Conservation (phyloP, 2,888 invertebrate species). For the Caenorhabditis zanzibari region DNA sequence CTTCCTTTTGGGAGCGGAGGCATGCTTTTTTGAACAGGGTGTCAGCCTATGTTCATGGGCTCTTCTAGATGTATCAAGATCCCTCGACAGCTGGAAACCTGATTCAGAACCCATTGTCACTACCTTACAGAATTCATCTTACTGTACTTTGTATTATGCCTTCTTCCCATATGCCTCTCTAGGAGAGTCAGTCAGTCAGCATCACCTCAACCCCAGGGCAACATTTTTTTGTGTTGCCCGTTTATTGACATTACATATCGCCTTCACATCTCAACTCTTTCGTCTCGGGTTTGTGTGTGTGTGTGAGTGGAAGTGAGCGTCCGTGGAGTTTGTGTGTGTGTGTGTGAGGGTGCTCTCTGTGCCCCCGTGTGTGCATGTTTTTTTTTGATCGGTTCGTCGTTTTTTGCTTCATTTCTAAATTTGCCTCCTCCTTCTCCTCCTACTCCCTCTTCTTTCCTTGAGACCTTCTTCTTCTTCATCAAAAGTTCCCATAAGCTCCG, state of each 20-base stretch:
- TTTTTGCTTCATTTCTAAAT: constrained; percentile 53
- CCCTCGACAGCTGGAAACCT: too few relatives aligned
- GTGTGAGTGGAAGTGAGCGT: constrained; percentile 44
- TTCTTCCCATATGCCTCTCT: background rate
- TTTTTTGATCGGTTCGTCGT: constrained; percentile 44
- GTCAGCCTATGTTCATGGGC: too few relatives aligned
- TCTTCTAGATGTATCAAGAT: too few relatives aligned
- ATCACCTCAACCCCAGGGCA: background rate
- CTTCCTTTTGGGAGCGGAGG: too few relatives aligned
- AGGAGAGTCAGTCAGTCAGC: background rate
- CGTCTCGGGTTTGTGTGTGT: background rate
- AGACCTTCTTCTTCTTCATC: background rate
- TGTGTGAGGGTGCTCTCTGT: constrained; percentile 31
- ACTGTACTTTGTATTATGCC: background rate
- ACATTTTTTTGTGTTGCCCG: constrained; percentile 23
- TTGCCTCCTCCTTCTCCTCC: constrained; percentile 29
- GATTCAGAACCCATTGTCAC: too few relatives aligned
- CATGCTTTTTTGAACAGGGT: too few relatives aligned
- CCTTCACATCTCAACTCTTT: constrained; percentile 66
- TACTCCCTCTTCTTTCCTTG: constrained; percentile 8
- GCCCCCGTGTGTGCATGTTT: constrained; percentile 31
- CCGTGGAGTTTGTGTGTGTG: constrained; percentile 57
- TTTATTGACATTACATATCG: constrained; percentile 68
- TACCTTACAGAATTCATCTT: too few relatives aligned
- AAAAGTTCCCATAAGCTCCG: background rate